phyloP scores from a whole-genome alignment of 2,797 vertebrate genomes.

The Dallia pectoralis region DNA sequence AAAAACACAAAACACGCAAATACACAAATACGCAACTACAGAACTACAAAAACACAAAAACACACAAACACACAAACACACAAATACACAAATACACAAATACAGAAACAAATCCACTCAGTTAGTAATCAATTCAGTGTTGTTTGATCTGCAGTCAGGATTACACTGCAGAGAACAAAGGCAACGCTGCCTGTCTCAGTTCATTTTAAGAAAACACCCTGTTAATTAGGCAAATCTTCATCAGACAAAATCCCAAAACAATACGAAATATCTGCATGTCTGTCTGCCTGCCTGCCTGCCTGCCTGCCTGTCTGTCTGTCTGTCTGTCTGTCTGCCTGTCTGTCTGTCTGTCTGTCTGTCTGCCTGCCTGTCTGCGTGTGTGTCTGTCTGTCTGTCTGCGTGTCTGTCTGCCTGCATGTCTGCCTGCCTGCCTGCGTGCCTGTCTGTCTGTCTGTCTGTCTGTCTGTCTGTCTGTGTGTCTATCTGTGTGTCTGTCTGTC shows the following conservation, averaged over 20 bases:
- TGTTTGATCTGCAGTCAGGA: constrained; percentile 66
- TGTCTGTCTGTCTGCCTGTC: no score
- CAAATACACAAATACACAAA: constrained; percentile 8
- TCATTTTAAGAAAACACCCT: constrained; percentile 63
- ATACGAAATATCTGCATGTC: constrained; percentile 8
- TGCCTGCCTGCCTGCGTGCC: no score
- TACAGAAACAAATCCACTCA: constrained; percentile 22
- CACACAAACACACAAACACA: constrained; percentile 10
- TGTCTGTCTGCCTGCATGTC: no score
- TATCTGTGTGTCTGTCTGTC: no score
- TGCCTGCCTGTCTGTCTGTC: no score
- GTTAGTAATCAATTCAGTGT: constrained; percentile 57
- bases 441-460: no score
- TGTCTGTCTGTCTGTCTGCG: no score
- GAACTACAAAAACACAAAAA: not conserved
- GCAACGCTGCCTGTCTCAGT: constrained; percentile 64
- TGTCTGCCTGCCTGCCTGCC: no score
- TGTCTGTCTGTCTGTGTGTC: no score
- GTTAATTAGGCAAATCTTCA: constrained; percentile 72
- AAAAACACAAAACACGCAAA: constrained; percentile 18
- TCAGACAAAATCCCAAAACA: constrained; percentile 24
- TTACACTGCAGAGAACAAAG: constrained; percentile 29
- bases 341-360: no score
- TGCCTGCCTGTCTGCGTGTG: no score
- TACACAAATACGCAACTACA: not conserved